Evolutionary conservation across 2,113 vertebrate genomes (phyloP), one percentile per base, ranked within the genome.

Genomic region (Eulemur macaco): DNA sequence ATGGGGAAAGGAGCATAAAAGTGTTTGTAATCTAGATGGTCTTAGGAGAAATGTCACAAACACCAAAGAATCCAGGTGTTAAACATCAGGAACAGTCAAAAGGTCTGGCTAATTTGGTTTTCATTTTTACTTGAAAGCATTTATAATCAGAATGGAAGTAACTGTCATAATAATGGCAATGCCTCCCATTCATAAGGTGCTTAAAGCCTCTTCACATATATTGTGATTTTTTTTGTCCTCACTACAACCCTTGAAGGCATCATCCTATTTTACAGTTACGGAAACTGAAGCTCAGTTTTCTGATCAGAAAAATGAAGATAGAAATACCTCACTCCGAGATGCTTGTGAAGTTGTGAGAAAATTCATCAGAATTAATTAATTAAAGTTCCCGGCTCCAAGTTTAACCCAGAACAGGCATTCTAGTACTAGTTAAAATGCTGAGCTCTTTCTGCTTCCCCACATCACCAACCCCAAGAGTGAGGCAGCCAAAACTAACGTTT

Each of bases 251-350:
- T 42, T 85, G 45, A 91, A 86, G 60, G 18, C 12, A n/a, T 84
- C 45, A 60, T 56, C 34, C 34, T 42, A 25, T 71, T 96, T 89
- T 42, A 73, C 1, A 64, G 50, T 58, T 86, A 82, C 0, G 64
- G 87, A 95, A 96, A 94, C 78, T 42, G 25, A 96, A 78, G 64
- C 21, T 89, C 54, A 10, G 8, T 45, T 87, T 56, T 84, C 83
- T 88, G 45, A 81, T 66, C 34, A 71, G 68, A 88, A 96, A 91
- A 87, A 20, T 23, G 42, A 77, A 92, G n/a, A 69, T 60, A 31
- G 73, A 66, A 90, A 73, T 73, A 47, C 8, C 1, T 84, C 47
- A 42, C 42, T 88, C 50, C 5, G 17, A 71, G 77, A 69, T 58
- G 29, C 47, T 60, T 42, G 34, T 23, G 64, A 89, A 83, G 29